These are phyloP conservation scores for Formicarius rufipectus DNA, from an alignment of 2,113 vertebrate species.

Conservation along the genomic window DNA sequence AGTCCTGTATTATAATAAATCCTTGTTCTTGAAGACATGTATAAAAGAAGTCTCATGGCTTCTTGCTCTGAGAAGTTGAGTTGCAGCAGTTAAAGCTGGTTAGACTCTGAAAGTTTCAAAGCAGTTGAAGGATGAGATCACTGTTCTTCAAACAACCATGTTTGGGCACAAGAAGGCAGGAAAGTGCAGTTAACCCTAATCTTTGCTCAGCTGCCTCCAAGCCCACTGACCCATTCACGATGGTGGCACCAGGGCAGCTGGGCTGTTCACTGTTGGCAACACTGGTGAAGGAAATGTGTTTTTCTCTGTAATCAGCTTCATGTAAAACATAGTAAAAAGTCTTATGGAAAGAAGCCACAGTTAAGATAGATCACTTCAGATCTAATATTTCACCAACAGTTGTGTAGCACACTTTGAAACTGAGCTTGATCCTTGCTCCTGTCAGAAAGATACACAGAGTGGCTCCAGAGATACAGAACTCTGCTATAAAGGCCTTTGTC, in stretches of 20 bases:
- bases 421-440: background rate
- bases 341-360: background rate
- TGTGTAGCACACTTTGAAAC: background rate
- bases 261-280: background rate
- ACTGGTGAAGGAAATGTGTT: background rate
- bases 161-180: background rate
- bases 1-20: background rate
- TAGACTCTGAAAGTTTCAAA: background rate
- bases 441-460: background rate
- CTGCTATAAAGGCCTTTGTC: background rate
- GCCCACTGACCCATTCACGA: fast-evolving
- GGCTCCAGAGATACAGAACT: background rate
- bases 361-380: background rate
- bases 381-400: background rate
- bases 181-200: background rate
- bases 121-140: background rate
- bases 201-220: background rate
- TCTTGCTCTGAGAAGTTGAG: background rate
- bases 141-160: fast-evolving
- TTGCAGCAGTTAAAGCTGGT: background rate
- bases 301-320: background rate
- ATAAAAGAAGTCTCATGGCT: background rate
- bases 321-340: background rate
- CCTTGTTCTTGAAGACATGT: background rate
- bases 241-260: background rate